phyloP scores from a whole-genome alignment of 1,140 invertebrate genomes.

The Artemia franciscana region DNA sequence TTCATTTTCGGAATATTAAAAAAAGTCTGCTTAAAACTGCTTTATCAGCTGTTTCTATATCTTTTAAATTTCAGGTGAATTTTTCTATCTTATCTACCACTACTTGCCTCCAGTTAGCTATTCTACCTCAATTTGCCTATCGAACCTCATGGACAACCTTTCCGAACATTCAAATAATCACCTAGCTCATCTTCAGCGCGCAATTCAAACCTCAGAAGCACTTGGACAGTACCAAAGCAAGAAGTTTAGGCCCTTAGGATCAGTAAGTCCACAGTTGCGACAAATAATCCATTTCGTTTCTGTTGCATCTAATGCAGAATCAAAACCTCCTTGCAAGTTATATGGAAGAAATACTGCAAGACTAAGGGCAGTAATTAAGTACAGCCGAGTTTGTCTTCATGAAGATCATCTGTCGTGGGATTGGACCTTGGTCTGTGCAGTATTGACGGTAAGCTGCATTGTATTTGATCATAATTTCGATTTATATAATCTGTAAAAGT shows the following conservation, averaged over 20 bases:
- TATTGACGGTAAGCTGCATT: background rate
- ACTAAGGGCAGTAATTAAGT: background rate
- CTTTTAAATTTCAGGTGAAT: slow-evolving; percentile 30
- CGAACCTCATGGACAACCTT: slow-evolving; percentile 49
- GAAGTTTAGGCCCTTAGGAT: background rate
- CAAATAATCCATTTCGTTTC: background rate
- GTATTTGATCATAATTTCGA: too few relatives aligned
- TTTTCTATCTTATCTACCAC: slow-evolving; percentile 59
- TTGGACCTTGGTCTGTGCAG: background rate
- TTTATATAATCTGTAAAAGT: too few relatives aligned
- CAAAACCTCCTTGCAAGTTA: background rate
- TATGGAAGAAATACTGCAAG: background rate
- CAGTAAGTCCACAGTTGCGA: background rate
- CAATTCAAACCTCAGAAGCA: background rate
- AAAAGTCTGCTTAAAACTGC: too few relatives aligned
- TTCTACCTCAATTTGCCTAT: slow-evolving; percentile 52
- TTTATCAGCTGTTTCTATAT: too few relatives aligned
- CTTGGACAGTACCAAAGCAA: background rate
- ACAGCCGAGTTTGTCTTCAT: background rate
- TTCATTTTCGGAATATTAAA: too few relatives aligned
- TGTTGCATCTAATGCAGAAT: background rate
- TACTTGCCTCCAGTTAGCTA: slow-evolving; percentile 61
- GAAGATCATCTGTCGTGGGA: background rate
- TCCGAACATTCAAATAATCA: slow-evolving; percentile 26
- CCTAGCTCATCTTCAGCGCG: background rate